Base-by-base conservation (phyloP, 2,113 vertebrate genomes). In the Scomber scombrus region DNA sequence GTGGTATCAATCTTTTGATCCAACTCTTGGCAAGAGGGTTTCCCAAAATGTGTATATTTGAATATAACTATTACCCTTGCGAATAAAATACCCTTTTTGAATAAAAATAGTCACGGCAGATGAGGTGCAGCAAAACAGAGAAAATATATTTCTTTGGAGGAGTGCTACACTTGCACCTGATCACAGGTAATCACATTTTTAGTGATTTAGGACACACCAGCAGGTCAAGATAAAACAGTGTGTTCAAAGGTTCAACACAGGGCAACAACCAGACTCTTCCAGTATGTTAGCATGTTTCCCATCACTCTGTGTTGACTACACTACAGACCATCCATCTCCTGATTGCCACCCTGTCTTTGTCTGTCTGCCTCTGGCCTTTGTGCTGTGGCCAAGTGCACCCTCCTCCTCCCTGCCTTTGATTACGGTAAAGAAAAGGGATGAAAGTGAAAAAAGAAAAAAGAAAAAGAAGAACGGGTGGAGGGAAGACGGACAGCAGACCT, bases 401-500 rank as follows among this genome's bases (percentile, higher is more conserved):
- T 45, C 57, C 19, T 11, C 54, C 67, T 69, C 50, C 6, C 26
- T 40, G 82, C 71, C 78, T 92, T 89, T 90, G 90, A 93, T 90
- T 87, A 75, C 18, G 11, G 43, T 9, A 16, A 56, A 61, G 31
- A 49, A 81, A 85, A 65, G 29, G 58, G 80, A 85, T 81, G 77
- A 89, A 82, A 84, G 83, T 51, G 45, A 56, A 50, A 58, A 45
- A 66, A 60, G 49, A 78, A 23, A 46, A 49, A 61, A 34, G n/a
- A n/a, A n/a, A n/a, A n/a, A n/a, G n/a, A n/a, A n/a, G n/a, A 47
- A 29, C 16, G 45, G 5, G 62, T 7, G 9, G 4, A 12, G 74
- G 19, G 62, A 71, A 74, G 68, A 77, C 14, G 64, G 65, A 63
- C 52, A 55, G 62, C 85, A 66, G 92, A 99, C 98, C 98, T 99